phyloP scores from a whole-genome alignment of 2,797 vertebrate genomes.

The Eupleurogrammus muticus region DNA sequence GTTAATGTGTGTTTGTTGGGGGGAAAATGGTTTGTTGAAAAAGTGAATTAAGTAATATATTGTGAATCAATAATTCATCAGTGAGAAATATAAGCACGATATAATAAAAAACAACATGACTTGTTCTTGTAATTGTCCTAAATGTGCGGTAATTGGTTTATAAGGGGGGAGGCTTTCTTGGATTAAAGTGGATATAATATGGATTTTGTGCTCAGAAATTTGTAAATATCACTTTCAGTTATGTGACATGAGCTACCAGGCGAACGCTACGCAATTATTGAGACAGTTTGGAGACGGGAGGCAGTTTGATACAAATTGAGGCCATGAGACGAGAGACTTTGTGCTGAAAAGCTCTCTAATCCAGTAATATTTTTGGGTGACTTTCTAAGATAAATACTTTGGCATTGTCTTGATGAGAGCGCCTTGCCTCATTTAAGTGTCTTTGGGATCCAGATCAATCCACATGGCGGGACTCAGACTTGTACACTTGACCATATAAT shows the following conservation, averaged over 20 bases:
- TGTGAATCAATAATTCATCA: conserved; percentile 47
- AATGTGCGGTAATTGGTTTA: conserved; percentile 38
- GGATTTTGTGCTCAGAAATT: conserved; percentile 24
- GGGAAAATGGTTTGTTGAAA: conserved; percentile 38
- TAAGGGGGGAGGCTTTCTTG: conserved; percentile 10
- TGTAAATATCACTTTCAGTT: conserved; percentile 16
- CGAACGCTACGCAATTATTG: conserved; percentile 35
- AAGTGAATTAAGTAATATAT: conserved; percentile 43
- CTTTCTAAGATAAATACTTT: conserved; percentile 80
- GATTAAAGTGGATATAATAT: conserved; percentile 39
- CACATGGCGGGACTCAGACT: conserved; percentile 67
- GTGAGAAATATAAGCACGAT: conserved; percentile 15
- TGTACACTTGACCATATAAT: conserved; percentile 83
- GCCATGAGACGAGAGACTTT: conserved; percentile 68
- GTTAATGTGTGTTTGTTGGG: neutral
- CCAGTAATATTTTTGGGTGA: conserved; percentile 77
- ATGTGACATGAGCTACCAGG: conserved; percentile 19
- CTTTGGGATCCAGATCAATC: conserved; percentile 78
- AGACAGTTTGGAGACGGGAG: conserved; percentile 45
- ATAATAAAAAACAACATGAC: conserved; percentile 20
- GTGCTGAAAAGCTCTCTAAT: conserved; percentile 75
- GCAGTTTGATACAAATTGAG: conserved; percentile 65
- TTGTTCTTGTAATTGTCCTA: conserved; percentile 42
- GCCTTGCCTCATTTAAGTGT: conserved; percentile 73
- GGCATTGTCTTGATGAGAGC: conserved; percentile 75